phyloP scores from a whole-genome alignment of 1,140 invertebrate genomes.

The Anoplolepis gracilipes region DNA sequence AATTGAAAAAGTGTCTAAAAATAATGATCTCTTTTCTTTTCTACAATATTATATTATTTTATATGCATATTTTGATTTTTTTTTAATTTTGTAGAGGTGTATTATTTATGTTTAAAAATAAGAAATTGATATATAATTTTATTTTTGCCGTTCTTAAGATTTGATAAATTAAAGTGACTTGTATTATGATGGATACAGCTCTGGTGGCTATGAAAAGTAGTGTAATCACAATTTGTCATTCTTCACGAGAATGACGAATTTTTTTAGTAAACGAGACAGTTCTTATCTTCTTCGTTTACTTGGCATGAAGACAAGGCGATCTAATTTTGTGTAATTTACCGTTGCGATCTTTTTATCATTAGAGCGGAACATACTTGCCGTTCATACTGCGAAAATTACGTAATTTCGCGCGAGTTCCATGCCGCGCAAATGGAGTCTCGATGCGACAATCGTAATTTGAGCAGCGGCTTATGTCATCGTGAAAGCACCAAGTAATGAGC shows the following conservation, averaged over 20 bases:
- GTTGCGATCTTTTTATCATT: slow-evolving; percentile 29
- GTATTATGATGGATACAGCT: neutral
- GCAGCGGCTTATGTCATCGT: slow-evolving; percentile 13
- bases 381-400: slow-evolving; percentile 65
- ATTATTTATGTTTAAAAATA: neutral
- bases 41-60: neutral
- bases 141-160: neutral
- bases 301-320: neutral
- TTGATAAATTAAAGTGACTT: neutral
- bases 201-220: neutral
- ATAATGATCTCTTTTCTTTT: neutral
- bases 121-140: neutral
- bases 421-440: slow-evolving; percentile 49
- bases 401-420: slow-evolving; percentile 58
- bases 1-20: neutral
- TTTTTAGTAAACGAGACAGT: slow-evolving; percentile 18
- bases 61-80: neutral
- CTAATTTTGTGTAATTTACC: slow-evolving; percentile 31
- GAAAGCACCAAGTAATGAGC: slow-evolving; percentile 50
- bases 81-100: neutral
- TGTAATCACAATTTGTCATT: slow-evolving; percentile 18
- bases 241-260: slow-evolving; percentile 4
- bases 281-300: neutral
- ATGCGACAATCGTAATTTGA: slow-evolving; percentile 64
- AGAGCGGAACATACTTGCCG: neutral